A percentile compares a stretch with the other conserved stretches of the same genome.
Evolutionary conservation across 2,888 invertebrate genomes (phyloP).

Genomic region (Hirudinaria manillensis): DNA sequence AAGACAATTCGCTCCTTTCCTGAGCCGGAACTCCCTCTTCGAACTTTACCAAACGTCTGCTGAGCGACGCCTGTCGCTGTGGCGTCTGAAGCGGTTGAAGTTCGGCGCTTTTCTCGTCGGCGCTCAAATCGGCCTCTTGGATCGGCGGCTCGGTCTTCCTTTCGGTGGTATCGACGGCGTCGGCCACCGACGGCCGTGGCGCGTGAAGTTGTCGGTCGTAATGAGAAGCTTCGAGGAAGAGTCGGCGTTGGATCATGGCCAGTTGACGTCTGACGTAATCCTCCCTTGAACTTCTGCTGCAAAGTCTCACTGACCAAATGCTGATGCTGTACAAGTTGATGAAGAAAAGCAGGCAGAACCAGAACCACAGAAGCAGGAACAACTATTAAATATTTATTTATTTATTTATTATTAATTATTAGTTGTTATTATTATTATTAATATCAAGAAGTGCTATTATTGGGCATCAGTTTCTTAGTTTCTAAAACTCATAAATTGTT

Average conservation of each 20-base stretch:
- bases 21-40: not conserved
- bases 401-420: no score
- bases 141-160: not conserved
- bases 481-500: no score
- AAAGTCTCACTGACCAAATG: not conserved
- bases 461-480: no score
- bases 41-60: not conserved
- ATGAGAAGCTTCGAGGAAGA: not conserved
- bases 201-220: not conserved
- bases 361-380: slow-evolving; percentile 16
- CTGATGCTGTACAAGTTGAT: slow-evolving; percentile 8
- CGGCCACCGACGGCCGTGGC: not conserved
- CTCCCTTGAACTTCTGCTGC: not conserved
- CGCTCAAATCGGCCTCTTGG: not conserved
- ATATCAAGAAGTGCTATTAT: no score
- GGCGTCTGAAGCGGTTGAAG: slow-evolving; percentile 9
- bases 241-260: not conserved
- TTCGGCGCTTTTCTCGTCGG: not conserved
- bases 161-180: not conserved
- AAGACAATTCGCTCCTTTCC: not conserved
- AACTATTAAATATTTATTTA: not conserved
- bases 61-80: not conserved
- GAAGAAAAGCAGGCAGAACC: not conserved
- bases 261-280: slow-evolving; percentile 9
- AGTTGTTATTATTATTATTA: no score